These are phyloP conservation scores for Adelosebastes latens DNA, from an alignment of 2,797 vertebrate genomes.

Conservation along the genomic window DNA sequence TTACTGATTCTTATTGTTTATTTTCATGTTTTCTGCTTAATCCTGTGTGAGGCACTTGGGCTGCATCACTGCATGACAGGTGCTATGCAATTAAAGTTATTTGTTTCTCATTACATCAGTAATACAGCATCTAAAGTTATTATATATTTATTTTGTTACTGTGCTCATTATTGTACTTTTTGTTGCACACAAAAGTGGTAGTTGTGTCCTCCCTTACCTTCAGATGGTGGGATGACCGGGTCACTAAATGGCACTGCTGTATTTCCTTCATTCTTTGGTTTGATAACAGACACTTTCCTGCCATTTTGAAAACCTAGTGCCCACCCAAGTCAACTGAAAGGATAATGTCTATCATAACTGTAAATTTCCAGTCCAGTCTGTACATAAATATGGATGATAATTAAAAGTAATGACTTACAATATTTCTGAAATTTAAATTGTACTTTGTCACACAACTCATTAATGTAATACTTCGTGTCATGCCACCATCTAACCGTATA, in stretches of 20 bases:
- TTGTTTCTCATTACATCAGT: background rate
- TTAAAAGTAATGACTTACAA: constrained; percentile 4
- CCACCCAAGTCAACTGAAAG: background rate
- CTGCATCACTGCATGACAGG: background rate
- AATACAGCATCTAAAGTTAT: background rate
- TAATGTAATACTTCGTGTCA: constrained; percentile 3
- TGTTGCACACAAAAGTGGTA: background rate
- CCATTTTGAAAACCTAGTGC: background rate
- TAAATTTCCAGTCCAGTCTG: background rate
- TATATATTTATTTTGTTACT: background rate
- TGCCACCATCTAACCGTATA: background rate
- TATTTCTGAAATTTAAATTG: background rate
- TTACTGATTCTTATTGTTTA: background rate
- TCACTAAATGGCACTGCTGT: background rate
- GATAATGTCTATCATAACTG: background rate
- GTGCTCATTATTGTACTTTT: background rate
- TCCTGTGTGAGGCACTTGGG: background rate
- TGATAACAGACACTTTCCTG: background rate
- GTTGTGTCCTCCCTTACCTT: background rate
- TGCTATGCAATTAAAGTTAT: background rate
- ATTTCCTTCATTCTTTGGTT: background rate
- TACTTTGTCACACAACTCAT: background rate
- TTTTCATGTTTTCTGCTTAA: background rate
- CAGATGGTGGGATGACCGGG: background rate
- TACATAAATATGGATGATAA: background rate